Conservation (phyloP, 2,797 vertebrate species). For the Sebastes iracundus region DNA sequence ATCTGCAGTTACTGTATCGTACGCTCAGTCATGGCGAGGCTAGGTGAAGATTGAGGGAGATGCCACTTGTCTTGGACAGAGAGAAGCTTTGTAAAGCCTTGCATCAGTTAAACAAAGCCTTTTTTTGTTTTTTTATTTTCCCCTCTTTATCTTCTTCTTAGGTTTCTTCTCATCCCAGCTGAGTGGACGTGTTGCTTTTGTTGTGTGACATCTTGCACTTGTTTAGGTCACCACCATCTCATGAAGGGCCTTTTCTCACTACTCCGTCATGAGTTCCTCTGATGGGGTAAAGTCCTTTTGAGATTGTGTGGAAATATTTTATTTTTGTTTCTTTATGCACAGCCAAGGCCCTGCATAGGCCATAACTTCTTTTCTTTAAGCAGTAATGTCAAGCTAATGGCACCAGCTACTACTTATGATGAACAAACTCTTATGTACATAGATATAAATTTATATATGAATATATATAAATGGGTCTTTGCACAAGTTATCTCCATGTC, state of each 20-base stretch:
- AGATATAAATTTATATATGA: slow-evolving; percentile 81
- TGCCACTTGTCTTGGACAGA: slow-evolving; percentile 7
- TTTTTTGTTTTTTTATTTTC: slow-evolving; percentile 2
- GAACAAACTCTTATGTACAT: slow-evolving; percentile 77
- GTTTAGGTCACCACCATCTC: slow-evolving; percentile 30
- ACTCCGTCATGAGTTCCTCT: slow-evolving; percentile 26
- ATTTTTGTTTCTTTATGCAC: slow-evolving; percentile 58
- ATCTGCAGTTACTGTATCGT: slow-evolving; percentile 52
- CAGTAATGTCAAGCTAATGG: slow-evolving; percentile 75
- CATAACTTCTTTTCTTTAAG: slow-evolving; percentile 62
- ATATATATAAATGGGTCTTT: slow-evolving; percentile 84
- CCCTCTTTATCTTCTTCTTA: slow-evolving; percentile 7
- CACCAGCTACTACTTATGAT: slow-evolving; percentile 78
- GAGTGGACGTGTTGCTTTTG: slow-evolving; percentile 14
- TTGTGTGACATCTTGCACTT: slow-evolving; percentile 58
- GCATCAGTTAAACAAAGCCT: slow-evolving; percentile 37
- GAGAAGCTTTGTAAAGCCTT: slow-evolving; percentile 36
- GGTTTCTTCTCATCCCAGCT: slow-evolving; percentile 6
- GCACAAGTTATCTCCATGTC: slow-evolving; percentile 84
- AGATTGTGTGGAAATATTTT: slow-evolving; percentile 61
- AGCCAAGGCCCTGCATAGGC: slow-evolving; percentile 61
- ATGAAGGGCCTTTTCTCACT: neutral
- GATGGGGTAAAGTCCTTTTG: slow-evolving; percentile 44
- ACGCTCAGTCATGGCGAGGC: neutral
- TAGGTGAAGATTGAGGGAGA: slow-evolving; percentile 1